A percentile compares a stretch with the other conserved stretches of the same genome.
Conservation (phyloP, 2,888 invertebrate species). For the Frankliniella fusca region DNA sequence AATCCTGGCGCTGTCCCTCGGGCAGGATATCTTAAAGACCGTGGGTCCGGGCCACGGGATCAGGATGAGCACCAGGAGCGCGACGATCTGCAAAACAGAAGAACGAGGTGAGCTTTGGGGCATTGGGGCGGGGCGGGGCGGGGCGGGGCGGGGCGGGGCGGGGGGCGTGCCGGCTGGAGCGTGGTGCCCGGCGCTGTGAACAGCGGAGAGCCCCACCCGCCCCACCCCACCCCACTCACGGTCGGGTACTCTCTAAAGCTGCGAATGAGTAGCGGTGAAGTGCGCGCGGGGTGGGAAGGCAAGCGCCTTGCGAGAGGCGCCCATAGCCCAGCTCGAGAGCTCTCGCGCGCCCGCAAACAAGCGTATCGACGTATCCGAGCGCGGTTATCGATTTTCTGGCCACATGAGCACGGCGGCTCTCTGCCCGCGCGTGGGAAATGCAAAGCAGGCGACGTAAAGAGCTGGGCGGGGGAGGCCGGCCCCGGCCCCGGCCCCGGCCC, state of each 20-base stretch:
- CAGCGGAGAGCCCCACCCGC: no score
- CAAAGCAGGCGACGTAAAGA: background rate
- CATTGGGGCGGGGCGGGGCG: background rate
- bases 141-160: background rate
- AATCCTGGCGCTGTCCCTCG: constrained; percentile 81
- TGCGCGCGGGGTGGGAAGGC: no score
- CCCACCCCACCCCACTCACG: no score
- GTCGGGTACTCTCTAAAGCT: no score
- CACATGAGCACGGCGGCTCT: background rate
- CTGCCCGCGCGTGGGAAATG: background rate
- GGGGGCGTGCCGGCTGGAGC: no score
- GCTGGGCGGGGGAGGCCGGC: background rate
- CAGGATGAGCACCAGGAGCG: constrained; percentile 73
- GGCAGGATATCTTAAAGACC: constrained; percentile 80
- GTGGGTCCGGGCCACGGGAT: constrained; percentile 86
- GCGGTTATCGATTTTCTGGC: constrained; percentile 1
- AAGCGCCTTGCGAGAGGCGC: no score
- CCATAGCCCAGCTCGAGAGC: no score
- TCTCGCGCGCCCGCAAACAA: no score
- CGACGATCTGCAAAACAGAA: constrained; percentile 59
- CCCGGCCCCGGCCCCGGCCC: background rate
- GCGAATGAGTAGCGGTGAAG: no score
- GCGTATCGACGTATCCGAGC: constrained; percentile 11
- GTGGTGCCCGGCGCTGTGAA: no score
- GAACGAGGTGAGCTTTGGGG: background rate